A percentile compares a stretch with the other conserved stretches of the same genome.
These are phyloP conservation scores for Portevinia maculata DNA, from an alignment of 2,888 invertebrate species.

Conservation along the genomic window DNA sequence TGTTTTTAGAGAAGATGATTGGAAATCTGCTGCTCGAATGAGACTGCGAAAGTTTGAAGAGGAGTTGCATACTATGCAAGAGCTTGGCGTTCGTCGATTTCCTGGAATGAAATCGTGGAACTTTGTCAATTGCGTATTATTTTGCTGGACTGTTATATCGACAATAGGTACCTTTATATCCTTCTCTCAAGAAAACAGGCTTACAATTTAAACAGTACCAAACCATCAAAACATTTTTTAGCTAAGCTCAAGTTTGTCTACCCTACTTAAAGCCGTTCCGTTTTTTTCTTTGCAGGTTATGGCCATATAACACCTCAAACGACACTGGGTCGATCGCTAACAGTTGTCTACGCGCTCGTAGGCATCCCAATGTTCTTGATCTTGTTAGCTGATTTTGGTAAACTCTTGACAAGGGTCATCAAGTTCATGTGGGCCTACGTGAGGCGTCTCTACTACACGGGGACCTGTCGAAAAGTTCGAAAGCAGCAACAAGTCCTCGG, in stretches of 20 bases:
- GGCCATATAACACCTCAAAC: conserved; percentile 98
- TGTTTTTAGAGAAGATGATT: conserved; percentile 90
- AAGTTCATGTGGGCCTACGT: conserved; percentile 96
- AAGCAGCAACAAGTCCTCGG: conserved; percentile 91
- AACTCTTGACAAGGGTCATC: conserved; percentile 94
- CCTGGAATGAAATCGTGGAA: conserved; percentile 94
- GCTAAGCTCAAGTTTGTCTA: no score
- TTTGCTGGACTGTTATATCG: conserved; percentile 93
- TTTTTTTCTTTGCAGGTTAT: conserved; percentile 88
- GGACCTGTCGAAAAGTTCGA: conserved; percentile 90
- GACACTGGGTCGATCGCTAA: conserved; percentile 91
- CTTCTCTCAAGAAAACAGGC: conserved; percentile 75
- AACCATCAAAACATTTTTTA: no score
- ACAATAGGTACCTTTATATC: conserved; percentile 89
- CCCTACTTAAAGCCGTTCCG: conserved; percentile 17
- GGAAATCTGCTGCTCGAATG: conserved; percentile 93
- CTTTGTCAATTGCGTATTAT: conserved; percentile 93
- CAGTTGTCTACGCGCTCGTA: conserved; percentile 96
- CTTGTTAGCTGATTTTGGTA: conserved; percentile 96
- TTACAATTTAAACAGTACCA: no score
- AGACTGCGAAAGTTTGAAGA: conserved; percentile 93
- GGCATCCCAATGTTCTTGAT: conserved; percentile 98
- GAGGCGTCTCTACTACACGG: conserved; percentile 92
- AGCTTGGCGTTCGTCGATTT: conserved; percentile 92
- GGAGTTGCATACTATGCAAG: conserved; percentile 92